Percentiles rank a stretch among this genome's conserved stretches.
Conservation (phyloP, 2,113 vertebrate species). For the Garra rufa region DNA sequence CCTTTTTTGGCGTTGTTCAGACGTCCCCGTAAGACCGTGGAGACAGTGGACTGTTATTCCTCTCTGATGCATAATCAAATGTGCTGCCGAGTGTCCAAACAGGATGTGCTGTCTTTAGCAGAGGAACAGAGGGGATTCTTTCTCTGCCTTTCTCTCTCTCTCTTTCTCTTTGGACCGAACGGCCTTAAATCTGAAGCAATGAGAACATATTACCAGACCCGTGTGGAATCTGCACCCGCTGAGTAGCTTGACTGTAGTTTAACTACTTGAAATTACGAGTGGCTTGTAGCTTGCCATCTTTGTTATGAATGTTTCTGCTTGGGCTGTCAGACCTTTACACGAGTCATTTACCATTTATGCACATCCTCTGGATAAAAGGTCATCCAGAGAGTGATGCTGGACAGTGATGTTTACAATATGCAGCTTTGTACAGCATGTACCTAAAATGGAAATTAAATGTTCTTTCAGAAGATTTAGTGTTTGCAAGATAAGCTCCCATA, state of each 20-base stretch:
- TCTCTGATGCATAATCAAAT: conserved; percentile 27
- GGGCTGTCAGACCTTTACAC: neutral
- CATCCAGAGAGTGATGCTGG: neutral
- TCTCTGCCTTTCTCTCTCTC: neutral
- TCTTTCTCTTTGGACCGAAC: neutral
- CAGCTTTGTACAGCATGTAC: neutral
- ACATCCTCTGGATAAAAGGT: conserved; percentile 7
- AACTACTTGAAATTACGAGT: neutral
- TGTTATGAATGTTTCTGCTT: conserved; percentile 16
- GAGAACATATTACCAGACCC: conserved; percentile 9
- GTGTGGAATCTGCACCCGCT: neutral
- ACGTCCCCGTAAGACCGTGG: neutral
- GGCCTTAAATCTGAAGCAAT: neutral
- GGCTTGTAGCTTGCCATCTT: conserved; percentile 3
- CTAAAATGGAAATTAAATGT: conserved; percentile 7
- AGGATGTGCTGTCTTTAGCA: conserved; percentile 44
- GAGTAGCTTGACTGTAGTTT: neutral
- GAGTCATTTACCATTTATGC: conserved; percentile 9
- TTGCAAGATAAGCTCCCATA: neutral
- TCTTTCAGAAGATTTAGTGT: conserved; percentile 1
- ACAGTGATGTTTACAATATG: neutral
- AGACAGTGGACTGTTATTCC: conserved; percentile 32
- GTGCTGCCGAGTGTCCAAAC: conserved; percentile 34
- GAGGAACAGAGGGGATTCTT: conserved; percentile 22
- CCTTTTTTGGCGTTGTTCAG: conserved; percentile 48